These are phyloP conservation scores for Coranthus polyacanthus DNA, from an alignment of 2,797 vertebrate genomes.

Conservation along the genomic window DNA sequence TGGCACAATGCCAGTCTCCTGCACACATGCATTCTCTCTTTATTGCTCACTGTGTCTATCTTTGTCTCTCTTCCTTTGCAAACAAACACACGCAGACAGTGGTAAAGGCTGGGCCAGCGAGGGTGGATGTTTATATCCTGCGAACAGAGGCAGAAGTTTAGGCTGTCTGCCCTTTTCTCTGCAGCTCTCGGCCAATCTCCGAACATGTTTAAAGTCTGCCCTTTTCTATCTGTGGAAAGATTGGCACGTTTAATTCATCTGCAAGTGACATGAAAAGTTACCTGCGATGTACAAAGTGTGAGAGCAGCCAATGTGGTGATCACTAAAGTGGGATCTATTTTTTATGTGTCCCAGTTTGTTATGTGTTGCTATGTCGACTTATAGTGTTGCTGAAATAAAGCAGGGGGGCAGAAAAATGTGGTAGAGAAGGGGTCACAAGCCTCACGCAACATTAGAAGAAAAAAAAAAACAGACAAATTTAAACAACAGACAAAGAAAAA, in stretches of 20 bases:
- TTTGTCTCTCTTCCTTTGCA: slow-evolving; percentile 14
- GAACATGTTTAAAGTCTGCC: slow-evolving; percentile 21
- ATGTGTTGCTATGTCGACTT: slow-evolving; percentile 4
- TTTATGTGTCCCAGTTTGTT: slow-evolving; percentile 7
- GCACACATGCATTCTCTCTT: slow-evolving; percentile 28
- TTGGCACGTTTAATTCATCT: slow-evolving; percentile 11
- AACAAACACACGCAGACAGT: slow-evolving; percentile 19
- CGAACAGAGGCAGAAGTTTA: slow-evolving; percentile 44
- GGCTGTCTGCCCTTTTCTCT: slow-evolving; percentile 23
- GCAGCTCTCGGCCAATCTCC: slow-evolving; percentile 24
- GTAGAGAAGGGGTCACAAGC: background rate
- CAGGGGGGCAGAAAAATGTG: slow-evolving; percentile 21
- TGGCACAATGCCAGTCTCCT: slow-evolving; percentile 21
- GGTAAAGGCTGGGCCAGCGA: slow-evolving; percentile 49
- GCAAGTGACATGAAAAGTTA: slow-evolving; percentile 17
- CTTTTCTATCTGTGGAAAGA: slow-evolving; percentile 22
- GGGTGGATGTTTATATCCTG: slow-evolving; percentile 50
- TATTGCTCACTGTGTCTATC: slow-evolving; percentile 12
- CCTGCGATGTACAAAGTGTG: slow-evolving; percentile 6
- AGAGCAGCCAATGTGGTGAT: background rate
- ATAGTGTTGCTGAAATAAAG: slow-evolving; percentile 1
- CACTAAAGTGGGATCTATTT: slow-evolving; percentile 5
- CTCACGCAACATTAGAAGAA: slow-evolving; percentile 28
- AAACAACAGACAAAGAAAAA: slow-evolving; percentile 29
- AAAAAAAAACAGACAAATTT: slow-evolving; percentile 33